Conservation (phyloP, 2,113 vertebrate species). For the Lethenteron camtschaticum region DNA sequence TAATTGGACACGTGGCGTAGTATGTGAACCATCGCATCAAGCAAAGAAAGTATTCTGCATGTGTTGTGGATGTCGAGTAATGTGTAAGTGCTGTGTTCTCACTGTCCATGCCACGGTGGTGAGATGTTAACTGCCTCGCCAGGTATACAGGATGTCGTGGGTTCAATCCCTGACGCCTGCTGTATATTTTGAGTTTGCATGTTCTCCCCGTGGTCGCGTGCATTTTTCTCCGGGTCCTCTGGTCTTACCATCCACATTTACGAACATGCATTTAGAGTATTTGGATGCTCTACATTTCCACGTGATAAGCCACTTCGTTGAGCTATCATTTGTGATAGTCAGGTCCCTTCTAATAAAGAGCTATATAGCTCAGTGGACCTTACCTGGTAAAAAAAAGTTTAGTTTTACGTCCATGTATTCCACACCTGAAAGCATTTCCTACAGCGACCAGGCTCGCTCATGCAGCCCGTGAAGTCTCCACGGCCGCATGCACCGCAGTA, state of each 20-base stretch:
- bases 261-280: not conserved
- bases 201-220: no score
- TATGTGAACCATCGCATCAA: no score
- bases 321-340: not conserved
- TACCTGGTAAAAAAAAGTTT: not conserved
- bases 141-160: no score
- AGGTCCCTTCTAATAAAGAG: not conserved
- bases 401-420: not conserved
- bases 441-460: slow-evolving; percentile 10
- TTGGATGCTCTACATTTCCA: not conserved
- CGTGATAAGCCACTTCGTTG: not conserved
- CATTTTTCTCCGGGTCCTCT: not conserved
- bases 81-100: no score
- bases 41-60: no score
- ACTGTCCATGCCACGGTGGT: no score
- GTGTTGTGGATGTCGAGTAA: no score
- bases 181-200: no score
- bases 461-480: slow-evolving; percentile 9
- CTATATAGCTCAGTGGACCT: not conserved
- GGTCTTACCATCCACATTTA: not conserved
- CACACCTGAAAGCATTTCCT: slow-evolving; percentile 12
- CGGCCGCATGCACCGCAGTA: slow-evolving; percentile 10
- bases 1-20: no score
- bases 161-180: no score
- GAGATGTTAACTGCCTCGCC: no score